A percentile compares a stretch with the other conserved stretches of the same genome.
Conservation (phyloP, 1,140 invertebrate species). For the Atta colombica region DNA sequence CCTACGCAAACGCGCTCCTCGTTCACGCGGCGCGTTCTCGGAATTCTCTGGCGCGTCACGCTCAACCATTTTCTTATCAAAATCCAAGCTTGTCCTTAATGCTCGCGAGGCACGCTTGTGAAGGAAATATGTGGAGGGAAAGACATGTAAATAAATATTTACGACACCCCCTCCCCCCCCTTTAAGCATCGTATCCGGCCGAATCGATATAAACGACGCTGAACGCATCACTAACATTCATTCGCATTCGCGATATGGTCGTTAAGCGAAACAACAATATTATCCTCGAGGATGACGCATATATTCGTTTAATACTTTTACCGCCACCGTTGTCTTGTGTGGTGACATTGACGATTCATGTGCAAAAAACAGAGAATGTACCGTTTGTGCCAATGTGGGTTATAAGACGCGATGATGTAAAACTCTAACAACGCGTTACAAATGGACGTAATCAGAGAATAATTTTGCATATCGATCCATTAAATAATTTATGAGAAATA, state of each 20-base stretch:
- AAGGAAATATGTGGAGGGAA: background rate
- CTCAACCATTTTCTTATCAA: conserved; percentile 29
- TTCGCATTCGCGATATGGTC: conserved; percentile 18
- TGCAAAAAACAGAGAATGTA: background rate
- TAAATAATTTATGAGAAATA: background rate
- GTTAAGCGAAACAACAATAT: conserved; percentile 26
- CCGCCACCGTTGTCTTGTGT: background rate
- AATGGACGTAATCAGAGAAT: conserved; percentile 5
- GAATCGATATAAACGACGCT: conserved; percentile 38
- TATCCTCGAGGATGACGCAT: conserved; percentile 29
- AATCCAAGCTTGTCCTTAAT: conserved; percentile 17
- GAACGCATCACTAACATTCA: conserved; percentile 14
- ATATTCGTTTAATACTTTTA: conserved; percentile 42
- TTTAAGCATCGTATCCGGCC: background rate
- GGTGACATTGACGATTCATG: background rate
- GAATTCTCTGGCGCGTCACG: background rate
- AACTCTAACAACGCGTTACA: background rate
- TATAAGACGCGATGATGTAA: background rate
- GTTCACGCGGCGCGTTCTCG: background rate
- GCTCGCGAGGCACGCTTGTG: background rate
- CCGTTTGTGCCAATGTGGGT: background rate
- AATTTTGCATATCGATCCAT: conserved; percentile 13
- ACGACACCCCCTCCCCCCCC: background rate
- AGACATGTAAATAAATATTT: conserved; percentile 49
- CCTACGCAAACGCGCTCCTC: conserved; percentile 24